Base-by-base conservation (phyloP, 2,113 vertebrate species). In the Suncus etruscus region DNA sequence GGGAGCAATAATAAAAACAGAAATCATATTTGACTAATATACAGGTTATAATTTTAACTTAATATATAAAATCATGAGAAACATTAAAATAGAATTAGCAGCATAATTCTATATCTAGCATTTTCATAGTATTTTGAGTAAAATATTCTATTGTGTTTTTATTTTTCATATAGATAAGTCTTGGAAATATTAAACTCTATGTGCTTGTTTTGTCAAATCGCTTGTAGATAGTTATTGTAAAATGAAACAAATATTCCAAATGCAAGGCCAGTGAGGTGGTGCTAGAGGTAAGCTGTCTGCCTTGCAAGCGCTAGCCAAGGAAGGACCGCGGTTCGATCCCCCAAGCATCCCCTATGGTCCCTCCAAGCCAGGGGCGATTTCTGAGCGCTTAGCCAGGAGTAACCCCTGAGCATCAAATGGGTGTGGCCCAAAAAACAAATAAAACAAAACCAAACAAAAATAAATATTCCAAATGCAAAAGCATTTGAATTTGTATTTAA, bases 1-100 rank as follows among this genome's bases (percentile, higher is more conserved):
- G 87, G 93, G 89, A 92, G 75, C 66, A 79, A 92, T 86, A 92
- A 86, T 47, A 92, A 88, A 93, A 89, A 81, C 58, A 92, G 54
- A 93, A 91, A 76, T 65, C 29, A 91, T 66, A 88, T 91, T 83
- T 94, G 54, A 92, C 75, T 88, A 87, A 93, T 89, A 86, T 79
- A 91, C 69, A 68, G 73, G 69, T 83, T 83, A 54, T 86, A 92
- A 89, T 77, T 76, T 82, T 69, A 74, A 66, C 84, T 86, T 83
- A 83, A 63, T 76, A 48, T 39, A 61, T 63, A 86, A 83, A 47
- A 88, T 77, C 72, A 86, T 68, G 51, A 86, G 20, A 73, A 93
- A 86, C 69, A 73, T 80, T 95, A 90, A 92, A 86, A 83, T 25
- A 81, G 66, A 94, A 68, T 92, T 81, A 91, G 47, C 32, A 63